Conservation (phyloP, 2,797 vertebrate genomes). For the Brachymystax lenok region DNA sequence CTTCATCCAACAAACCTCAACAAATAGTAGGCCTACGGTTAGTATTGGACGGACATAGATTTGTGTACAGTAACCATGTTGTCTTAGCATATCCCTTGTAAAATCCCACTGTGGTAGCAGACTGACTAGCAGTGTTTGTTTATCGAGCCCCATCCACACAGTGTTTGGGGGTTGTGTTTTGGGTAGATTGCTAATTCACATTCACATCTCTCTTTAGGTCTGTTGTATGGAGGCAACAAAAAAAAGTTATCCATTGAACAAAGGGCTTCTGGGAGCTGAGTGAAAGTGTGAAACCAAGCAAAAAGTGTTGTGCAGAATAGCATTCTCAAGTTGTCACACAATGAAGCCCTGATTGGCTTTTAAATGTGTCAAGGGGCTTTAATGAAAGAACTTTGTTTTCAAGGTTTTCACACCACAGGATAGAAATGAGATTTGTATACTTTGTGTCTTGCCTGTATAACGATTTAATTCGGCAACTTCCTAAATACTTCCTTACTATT, state of each 20-base stretch:
- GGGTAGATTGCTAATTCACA: conserved; percentile 45
- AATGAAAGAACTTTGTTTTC: conserved; percentile 53
- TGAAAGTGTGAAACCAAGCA: conserved; percentile 38
- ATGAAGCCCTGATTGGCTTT: conserved; percentile 50
- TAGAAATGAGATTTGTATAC: conserved; percentile 28
- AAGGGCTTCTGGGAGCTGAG: conserved; percentile 39
- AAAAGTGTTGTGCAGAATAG: conserved; percentile 42
- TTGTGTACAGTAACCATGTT: too few species aligned
- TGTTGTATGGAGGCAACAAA: conserved; percentile 41
- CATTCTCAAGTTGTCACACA: conserved; percentile 39
- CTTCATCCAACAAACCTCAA: too few species aligned
- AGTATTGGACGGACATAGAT: too few species aligned
- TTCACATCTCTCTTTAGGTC: conserved; percentile 37
- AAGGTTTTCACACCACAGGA: conserved; percentile 48
- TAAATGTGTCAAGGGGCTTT: conserved; percentile 26
- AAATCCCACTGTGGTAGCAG: conserved; percentile 25
- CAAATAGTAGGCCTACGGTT: too few species aligned
- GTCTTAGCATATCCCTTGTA: conserved; percentile 13
- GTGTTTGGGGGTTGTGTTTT: conserved; percentile 37
- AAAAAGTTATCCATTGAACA: conserved; percentile 19
- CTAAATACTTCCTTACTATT: conserved; percentile 19
- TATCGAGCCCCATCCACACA: conserved; percentile 18
- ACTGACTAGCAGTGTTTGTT: conserved; percentile 41
- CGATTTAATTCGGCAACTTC: conserved; percentile 32
- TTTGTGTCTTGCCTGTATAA: conserved; percentile 32